A percentile compares a stretch with the other conserved stretches of the same genome.
phyloP scores from a whole-genome alignment of 2,888 invertebrate species.

The Hofmannophila pseudospretella region DNA sequence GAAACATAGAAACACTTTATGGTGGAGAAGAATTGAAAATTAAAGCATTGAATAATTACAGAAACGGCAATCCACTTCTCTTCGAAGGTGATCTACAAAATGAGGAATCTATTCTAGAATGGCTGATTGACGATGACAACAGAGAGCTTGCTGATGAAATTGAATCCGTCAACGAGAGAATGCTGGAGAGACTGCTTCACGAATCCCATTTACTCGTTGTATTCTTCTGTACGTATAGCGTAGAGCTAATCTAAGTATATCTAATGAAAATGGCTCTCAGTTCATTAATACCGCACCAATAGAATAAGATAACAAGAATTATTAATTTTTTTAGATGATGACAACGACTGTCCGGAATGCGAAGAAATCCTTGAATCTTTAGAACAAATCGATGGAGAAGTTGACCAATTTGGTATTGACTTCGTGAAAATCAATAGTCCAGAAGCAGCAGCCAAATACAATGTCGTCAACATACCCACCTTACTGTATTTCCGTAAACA shows the following conservation, averaged over 20 bases:
- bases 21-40: neutral
- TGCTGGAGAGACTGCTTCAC: conserved; percentile 90
- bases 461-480: conserved; percentile 89
- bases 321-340: conserved; percentile 78
- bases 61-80: conserved; percentile 92
- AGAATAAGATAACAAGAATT: neutral
- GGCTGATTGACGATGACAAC: conserved; percentile 95
- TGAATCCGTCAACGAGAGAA: conserved; percentile 93
- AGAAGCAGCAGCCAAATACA: conserved; percentile 89
- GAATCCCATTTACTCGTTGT: conserved; percentile 93
- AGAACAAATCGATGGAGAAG: conserved; percentile 97
- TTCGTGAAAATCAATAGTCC: conserved; percentile 94
- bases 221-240: conserved; percentile 86
- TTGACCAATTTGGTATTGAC: conserved; percentile 94
- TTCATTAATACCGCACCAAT: neutral
- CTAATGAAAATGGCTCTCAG: no score
- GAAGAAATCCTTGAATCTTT: conserved; percentile 92
- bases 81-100: conserved; percentile 96
- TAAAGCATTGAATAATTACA: conserved; percentile 48
- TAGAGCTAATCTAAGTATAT: neutral
- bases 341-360: conserved; percentile 94
- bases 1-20: neutral
- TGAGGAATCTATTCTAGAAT: conserved; percentile 93
- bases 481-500: conserved; percentile 91
- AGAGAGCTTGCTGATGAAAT: conserved; percentile 95